Base-by-base conservation (phyloP, 2,797 vertebrate genomes). In the Chloroceryle inda region DNA sequence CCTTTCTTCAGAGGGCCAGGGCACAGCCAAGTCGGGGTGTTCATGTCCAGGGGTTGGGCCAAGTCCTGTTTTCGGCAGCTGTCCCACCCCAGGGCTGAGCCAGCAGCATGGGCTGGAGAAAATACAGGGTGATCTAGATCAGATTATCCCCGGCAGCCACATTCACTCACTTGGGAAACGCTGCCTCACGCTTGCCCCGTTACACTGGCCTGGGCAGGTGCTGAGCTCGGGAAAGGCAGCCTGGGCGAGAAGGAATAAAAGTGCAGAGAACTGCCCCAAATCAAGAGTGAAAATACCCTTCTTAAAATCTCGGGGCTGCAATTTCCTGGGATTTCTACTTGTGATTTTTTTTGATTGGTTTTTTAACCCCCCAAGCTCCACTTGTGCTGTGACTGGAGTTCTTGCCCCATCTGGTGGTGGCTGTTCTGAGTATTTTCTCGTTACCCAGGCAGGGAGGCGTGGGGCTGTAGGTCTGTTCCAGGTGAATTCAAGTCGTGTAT, bases 191-290 rank as follows among this genome's bases (percentile, higher is more conserved):
- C 26, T 21, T 29, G 11, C 20, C 31, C 74, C 9, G 8, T 29
- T 31, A 33, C 2, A 2, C 7, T 6, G 24, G 23, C 12, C 47
- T 10, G 6, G 26, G 38, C 17, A 4, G 2, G 64, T 5, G 40
- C 66, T 12, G 15, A 29, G 50, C 58, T 26, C 38, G 17, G 62
- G 22, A 40, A 11, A 67, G 40, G 33, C 33, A 45, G 61, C 45
- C 42, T 5, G 26, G 27, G 55, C 26, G 20, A 44, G 21, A 24
- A 49, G 20, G 35, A 56, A 19, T 9, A 13, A 50, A 55, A 47
- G 37, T 4, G 6, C 23, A 37, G 31, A 59, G 15, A 64, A 69
- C 47, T 3, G 37, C 38, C 58, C 16, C 12, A 42, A 59, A 47
- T 10, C 20, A 31, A 5, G 27, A 38, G 12, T 13, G n/a, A 44